Base-by-base conservation (phyloP, 2,797 vertebrate species). In the Sebastes matsubarae region DNA sequence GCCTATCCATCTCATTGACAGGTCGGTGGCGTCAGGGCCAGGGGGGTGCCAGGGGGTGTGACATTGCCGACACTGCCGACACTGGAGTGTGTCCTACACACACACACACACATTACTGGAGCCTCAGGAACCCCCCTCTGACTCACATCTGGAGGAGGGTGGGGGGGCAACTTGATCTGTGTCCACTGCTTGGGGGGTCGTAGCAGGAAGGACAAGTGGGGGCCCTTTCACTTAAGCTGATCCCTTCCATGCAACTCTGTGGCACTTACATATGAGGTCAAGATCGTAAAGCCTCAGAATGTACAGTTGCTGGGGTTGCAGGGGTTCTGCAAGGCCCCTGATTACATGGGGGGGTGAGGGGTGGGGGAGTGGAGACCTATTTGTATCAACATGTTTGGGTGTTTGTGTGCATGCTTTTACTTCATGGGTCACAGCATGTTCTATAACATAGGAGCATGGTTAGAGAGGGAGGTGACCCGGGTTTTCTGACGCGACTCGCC, bases 1-100 rank as follows among this genome's bases (percentile, higher is more conserved):
- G 88, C 70, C 92, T 86, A 95, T 96, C 91, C 83, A 90, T 96
- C 95, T 95, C 82, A 80, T 60, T 96, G 96, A 95, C 95, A 96
- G 94, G 81, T 77, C 79, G 42, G 87, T 91, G 93, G 95, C 94
- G 88, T 96, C 94, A 93, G 94, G 50, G 50, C 50, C 50, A 10
- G 42, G 8, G 20, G 20, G 8, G 87, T 93, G 89, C 92, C 88
- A 87, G 67, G 59, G 91, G 87, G 92, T 93, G 93, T 89, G 91
- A 95, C 93, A 94, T 92, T 92, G 91, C 36, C 36, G 36, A 38
- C 38, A 42, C 38, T 42, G 38, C 94, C 64, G 88, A 93, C 93
- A 87, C 68, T 52, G 90, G 89, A 93, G 92, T 79, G 90, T 91
- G 91, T 32, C 87, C 75, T 85, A 74, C 75, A 81, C 74, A 42